Evolutionary conservation across 1,140 invertebrate species (phyloP).

Genomic region (Leptinotarsa texana): DNA sequence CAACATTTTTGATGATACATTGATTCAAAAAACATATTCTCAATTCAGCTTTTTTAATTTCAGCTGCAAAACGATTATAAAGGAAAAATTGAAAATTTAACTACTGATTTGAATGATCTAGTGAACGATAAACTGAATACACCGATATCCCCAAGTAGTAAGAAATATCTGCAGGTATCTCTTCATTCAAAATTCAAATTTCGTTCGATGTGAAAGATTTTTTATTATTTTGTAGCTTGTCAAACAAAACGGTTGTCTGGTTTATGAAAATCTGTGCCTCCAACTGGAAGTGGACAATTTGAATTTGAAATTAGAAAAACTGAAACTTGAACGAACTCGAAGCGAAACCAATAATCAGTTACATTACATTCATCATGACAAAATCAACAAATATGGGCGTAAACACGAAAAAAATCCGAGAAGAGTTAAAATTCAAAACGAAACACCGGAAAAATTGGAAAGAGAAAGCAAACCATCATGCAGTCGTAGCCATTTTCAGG

Average conservation of each 20-base stretch:
- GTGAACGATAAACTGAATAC: constrained; percentile 43
- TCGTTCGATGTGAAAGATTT: not conserved
- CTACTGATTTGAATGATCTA: constrained; percentile 42
- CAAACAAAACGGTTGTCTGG: constrained; percentile 50
- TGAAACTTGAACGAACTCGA: constrained; percentile 36
- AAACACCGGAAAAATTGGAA: constrained; percentile 29
- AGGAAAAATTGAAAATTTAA: constrained; percentile 43
- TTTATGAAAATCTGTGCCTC: constrained; percentile 52
- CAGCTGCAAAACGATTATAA: constrained; percentile 45
- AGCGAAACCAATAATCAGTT: constrained; percentile 45
- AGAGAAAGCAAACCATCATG: constrained; percentile 31
- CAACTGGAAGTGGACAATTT: constrained; percentile 50
- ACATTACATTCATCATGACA: constrained; percentile 42
- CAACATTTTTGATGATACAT: no score
- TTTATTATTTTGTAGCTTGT: constrained; percentile 45
- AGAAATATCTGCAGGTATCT: constrained; percentile 53
- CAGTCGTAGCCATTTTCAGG: constrained; percentile 17
- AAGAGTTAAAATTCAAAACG: constrained; percentile 34
- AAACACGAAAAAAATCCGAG: constrained; percentile 28
- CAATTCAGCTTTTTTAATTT: constrained; percentile 1
- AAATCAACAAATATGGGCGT: constrained; percentile 1
- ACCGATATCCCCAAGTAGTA: constrained; percentile 50
- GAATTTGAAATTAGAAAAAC: constrained; percentile 39
- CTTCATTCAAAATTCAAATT: constrained; percentile 14
- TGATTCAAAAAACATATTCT: no score